A percentile compares a stretch with the other conserved stretches of the same genome.
Evolutionary conservation across 2,113 vertebrate genomes (phyloP).

Genomic region (Cygnus atratus): DNA sequence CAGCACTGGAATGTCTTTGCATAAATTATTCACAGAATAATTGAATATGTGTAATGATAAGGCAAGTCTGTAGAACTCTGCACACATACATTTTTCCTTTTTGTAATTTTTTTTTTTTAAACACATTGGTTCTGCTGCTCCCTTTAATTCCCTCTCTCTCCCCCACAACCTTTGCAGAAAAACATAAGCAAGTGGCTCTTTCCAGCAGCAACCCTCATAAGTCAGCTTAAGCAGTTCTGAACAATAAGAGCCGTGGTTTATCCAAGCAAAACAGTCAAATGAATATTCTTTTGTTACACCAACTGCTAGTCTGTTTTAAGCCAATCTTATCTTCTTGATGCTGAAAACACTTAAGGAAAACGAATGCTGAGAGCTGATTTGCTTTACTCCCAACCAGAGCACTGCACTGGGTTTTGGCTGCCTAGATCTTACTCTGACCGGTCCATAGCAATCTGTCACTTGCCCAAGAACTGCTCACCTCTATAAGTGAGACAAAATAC

Average conservation of each 20-base stretch:
- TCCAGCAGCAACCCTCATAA: not conserved
- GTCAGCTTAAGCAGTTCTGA: not conserved
- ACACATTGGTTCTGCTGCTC: not conserved
- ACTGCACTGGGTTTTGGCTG: not conserved
- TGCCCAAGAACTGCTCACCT: not conserved
- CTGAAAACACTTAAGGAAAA: not conserved
- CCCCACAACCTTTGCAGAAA: not conserved
- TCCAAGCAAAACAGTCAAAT: not conserved
- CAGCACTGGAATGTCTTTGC: not conserved
- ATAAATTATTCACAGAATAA: slow-evolving; percentile 42
- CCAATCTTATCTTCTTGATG: not conserved
- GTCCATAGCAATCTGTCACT: not conserved
- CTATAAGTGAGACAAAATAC: not conserved
- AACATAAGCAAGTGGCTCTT: not conserved
- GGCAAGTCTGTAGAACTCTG: not conserved
- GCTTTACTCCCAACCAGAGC: not conserved
- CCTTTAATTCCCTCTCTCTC: not conserved
- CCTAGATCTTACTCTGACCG: not conserved
- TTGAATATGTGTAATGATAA: not conserved
- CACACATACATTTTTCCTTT: not conserved
- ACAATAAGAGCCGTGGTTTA: not conserved
- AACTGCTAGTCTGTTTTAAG: not conserved
- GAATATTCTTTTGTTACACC: not conserved
- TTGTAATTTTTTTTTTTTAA: not conserved
- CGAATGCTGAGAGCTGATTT: not conserved